Evolutionary conservation across 2,888 invertebrate species (phyloP), one percentile per base, ranked within the genome.

Genomic region (Nomada hirtipes): DNA sequence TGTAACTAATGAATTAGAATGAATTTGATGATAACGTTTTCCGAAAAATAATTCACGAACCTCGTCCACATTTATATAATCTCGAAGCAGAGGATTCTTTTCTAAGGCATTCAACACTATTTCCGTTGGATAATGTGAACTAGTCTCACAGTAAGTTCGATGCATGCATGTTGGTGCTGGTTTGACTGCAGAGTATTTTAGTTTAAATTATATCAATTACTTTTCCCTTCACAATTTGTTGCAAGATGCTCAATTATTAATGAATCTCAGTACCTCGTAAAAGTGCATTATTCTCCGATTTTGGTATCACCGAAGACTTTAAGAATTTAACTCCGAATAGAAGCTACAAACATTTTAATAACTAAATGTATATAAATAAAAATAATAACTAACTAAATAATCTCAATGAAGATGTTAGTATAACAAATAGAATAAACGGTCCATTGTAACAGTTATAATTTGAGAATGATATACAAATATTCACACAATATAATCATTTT

Each of bases 131-230:
- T 85, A 85, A 23, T 82, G 4, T 0, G 64, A 20, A 15, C 18
- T 20, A 10, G 55, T 18, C 55, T 85, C 85, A 20, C 85, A 85
- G 23, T 67, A 85, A 26, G 75, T 74, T 15, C 20, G 15, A 18
- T 55, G 10, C 3, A 70, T 9, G n/a, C 85, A 85, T 13, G 10
- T 15, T 2, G 77, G 55, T 26, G 26, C 44, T n/a, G 18, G 13
- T 13, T 11, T 18, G 13, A 23, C 53, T 61, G 42, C 10, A 70
- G 47, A 44, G 42, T 29, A 52, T 3, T 42, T 42, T 60, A 1
- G 18, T 47, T 47, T 63, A 55, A n/a, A 9, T 20, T 26, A 55
- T 10, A 10, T 20, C 2, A 7, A 64, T 23, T 2, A 42, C 15
- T 20, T 18, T 44, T 23, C 15, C 1, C 15, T 47, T 47, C 2